Conservation (phyloP, 2,113 vertebrate species). For the Megaceryle maxima region DNA sequence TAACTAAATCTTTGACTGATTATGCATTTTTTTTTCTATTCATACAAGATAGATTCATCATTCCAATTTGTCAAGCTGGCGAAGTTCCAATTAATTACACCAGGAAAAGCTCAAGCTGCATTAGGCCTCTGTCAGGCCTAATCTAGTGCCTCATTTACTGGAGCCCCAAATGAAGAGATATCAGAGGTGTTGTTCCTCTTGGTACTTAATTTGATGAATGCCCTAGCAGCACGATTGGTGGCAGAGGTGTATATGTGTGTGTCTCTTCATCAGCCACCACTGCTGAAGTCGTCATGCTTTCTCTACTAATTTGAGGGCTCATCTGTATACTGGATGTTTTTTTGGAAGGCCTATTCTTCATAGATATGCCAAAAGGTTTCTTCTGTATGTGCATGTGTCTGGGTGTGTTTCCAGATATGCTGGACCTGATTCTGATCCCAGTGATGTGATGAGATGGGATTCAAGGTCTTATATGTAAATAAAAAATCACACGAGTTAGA, state of each 20-base stretch:
- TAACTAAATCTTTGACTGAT: constrained; percentile 98
- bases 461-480: neutral
- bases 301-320: constrained; percentile 90
- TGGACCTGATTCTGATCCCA: neutral
- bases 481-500: neutral
- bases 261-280: constrained; percentile 84
- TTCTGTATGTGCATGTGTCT: constrained; percentile 51
- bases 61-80: constrained; percentile 99
- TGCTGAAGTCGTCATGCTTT: constrained; percentile 70
- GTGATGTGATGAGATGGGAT: neutral
- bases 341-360: constrained; percentile 81
- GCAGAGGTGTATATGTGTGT: constrained; percentile 77
- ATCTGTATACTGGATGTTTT: constrained; percentile 84
- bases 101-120: constrained; percentile 83
- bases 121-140: constrained; percentile 90
- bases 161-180: constrained; percentile 94
- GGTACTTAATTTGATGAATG: constrained; percentile 99
- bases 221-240: constrained; percentile 79
- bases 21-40: constrained; percentile 96
- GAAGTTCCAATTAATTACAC: constrained; percentile 99
- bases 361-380: constrained; percentile 55
- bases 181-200: constrained; percentile 89
- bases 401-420: constrained; percentile 43
- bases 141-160: constrained; percentile 96
- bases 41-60: constrained; percentile 99